Conservation (phyloP, 2,797 vertebrate genomes). For the Anguilla megastoma region DNA sequence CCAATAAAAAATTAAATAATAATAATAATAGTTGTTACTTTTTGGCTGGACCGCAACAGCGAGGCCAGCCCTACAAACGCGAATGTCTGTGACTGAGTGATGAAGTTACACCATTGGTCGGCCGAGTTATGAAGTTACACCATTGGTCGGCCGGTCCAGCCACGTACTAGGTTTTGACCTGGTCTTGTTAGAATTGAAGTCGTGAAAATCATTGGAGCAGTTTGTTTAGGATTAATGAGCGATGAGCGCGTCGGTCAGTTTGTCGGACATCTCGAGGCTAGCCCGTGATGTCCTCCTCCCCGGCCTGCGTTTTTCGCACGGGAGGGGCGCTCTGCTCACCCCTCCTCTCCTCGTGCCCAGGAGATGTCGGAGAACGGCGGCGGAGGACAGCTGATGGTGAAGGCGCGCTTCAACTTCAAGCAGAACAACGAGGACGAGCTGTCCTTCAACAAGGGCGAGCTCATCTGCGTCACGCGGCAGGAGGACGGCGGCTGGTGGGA, state of each 20-base stretch:
- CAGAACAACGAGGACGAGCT: conserved; percentile 98
- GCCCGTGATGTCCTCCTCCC: background rate
- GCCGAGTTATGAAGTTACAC: no score
- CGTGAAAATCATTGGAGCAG: background rate
- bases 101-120: no score
- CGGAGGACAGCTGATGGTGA: conserved; percentile 82
- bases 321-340: background rate
- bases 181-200: background rate
- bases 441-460: conserved; percentile 92
- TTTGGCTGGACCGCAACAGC: no score
- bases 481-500: conserved; percentile 99
- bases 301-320: background rate
- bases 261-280: background rate
- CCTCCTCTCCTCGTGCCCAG: conserved; percentile 60
- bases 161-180: no score
- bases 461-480: conserved; percentile 90
- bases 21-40: no score
- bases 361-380: conserved; percentile 97
- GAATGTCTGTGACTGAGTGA: no score
- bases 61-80: no score
- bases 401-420: conserved; percentile 97
- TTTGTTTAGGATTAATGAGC: no score
- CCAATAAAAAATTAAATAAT: no score
- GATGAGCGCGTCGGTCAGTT: no score
- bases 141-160: no score